Evolutionary conservation across 37 sponge, comb jelly and placozoan genomes (phyloP).

Genomic region (Geodia barretti): DNA sequence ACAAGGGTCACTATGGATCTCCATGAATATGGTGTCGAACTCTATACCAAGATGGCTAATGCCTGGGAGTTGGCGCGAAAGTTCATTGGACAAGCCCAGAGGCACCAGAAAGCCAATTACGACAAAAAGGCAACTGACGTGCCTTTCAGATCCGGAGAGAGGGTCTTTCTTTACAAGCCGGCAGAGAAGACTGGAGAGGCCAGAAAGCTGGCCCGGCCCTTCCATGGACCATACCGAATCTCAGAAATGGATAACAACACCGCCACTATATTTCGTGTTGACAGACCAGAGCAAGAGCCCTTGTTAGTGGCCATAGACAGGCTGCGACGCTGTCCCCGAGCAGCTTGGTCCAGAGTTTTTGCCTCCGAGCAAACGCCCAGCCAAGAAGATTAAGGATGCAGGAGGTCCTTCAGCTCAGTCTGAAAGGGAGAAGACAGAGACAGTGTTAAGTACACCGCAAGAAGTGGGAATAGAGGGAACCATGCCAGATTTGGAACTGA

Average conservation of each 20-base stretch:
- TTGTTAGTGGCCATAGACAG: conserved; percentile 37
- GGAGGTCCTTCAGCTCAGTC: too few relatives aligned
- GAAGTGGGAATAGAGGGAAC: too few relatives aligned
- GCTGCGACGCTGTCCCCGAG: conserved; percentile 35
- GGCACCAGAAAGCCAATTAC: conserved; percentile 37
- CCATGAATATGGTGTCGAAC: conserved; percentile 1
- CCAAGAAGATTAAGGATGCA: too few relatives aligned
- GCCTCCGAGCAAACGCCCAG: too few relatives aligned
- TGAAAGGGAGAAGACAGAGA: too few relatives aligned
- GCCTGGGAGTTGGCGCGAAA: conserved; percentile 33
- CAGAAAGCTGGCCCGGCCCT: conserved; percentile 32
- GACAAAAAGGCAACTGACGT: conserved; percentile 4
- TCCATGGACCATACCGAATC: conserved; percentile 45
- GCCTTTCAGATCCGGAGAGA: conserved; percentile 21
- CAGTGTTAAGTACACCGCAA: too few relatives aligned
- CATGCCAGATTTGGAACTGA: too few relatives aligned
- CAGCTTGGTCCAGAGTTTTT: too few relatives aligned
- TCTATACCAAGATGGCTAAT: neutral
- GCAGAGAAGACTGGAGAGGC: conserved; percentile 20
- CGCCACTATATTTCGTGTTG: conserved; percentile 12
- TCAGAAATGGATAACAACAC: conserved; percentile 16
- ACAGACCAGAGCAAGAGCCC: conserved; percentile 14
- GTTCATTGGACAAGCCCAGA: conserved; percentile 33
- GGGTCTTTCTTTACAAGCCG: conserved; percentile 53
- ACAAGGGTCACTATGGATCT: neutral